Base-by-base conservation (phyloP, 2,113 vertebrate genomes). In the Oxyura jamaicensis region DNA sequence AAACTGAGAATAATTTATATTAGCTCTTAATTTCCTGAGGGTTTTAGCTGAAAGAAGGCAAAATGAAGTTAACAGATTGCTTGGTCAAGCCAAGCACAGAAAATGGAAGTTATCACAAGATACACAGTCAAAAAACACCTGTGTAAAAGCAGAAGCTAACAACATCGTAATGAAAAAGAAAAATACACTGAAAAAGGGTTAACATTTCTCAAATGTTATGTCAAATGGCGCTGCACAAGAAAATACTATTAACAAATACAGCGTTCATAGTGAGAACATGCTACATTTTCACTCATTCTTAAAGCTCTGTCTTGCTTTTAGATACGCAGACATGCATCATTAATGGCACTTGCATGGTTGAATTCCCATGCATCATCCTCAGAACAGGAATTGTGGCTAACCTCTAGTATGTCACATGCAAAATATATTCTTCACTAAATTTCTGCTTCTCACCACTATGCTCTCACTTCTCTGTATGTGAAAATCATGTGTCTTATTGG, bases 321-420 rank as follows among this genome's bases (percentile, higher is more conserved):
- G 88, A 73, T 59, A 73, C 1, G 6, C 68, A 86, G 90, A 48
- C 53, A 0, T 90, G 78, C 14, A 39, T 50, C 81, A 81, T 92
- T 93, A 95, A 96, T 83, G 87, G 83, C 68, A 91, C 86, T 87
- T 48, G 58, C 93, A 79, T 58, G 90, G 80, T 0, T 91, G 56
- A 95, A 91, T 89, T 96, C 87, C 83, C 77, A 93, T 72, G 13
- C 42, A 71, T 68, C 71, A 67, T 39, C 58, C 91, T 92, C 73
- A 52, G 86, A 94, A 94, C 10, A 20, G 73, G 72, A 95, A 79
- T 2, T 92, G 86, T 69, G 74, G 78, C 75, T 95, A 94, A 93
- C 86, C 77, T 93, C 76, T 78, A 41, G 25, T 19, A 36, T 22
- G 48, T 66, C 85, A 88, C 50, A 60, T 2, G 8, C 55, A 33